Evolutionary conservation across 2,797 vertebrate genomes (phyloP), one percentile per base, ranked within the genome.

Genomic region (Cynopterus sphinx): DNA sequence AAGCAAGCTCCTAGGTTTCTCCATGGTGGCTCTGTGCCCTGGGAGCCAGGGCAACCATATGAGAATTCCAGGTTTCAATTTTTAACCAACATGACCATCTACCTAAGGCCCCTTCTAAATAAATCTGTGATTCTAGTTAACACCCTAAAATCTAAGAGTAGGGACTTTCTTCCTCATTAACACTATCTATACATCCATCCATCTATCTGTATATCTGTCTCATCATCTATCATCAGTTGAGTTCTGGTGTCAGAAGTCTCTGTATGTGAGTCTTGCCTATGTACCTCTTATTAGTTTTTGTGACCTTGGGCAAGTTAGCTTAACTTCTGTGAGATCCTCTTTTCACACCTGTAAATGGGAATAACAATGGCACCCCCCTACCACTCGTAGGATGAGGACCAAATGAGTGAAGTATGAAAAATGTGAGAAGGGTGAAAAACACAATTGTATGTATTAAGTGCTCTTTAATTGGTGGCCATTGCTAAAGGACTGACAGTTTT

Each of bases 21-120:
- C 22, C 11, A 16, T 91, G 41, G 71, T 36, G 36, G 26, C 41
- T 71, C 46, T 82, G 77, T 49, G 31, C 3, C 61, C 79, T 55
- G 21, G 55, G 5, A 39, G 33, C 28, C 53, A 61, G 41, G 33
- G 55, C 49, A 59, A 36, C 31, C 51, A 39, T 16, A 21, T 68
- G 57, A 85, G 53, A 89, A 92, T 65, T 61, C n/a, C 57, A 68
- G 43, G n/a, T 84, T 97, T 84, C 70, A 84, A 39, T 43, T 59
- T 90, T 41, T 59, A 79, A 67, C 65, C 31, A 57, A 79, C 36
- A 63, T 74, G 41, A 77, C 55, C 33, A 24, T 49, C 81, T 90
- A 53, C 24, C 31, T 55, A 28, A 91, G 36, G 43, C 13, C 24
- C 15, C 46, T 94, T 78, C 31, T 90, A 78, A 84, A 78, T 67